Percentiles rank a stretch among this genome's conserved stretches.
Conservation (phyloP, 2,888 invertebrate genomes). For the Leucophenga maculata region DNA sequence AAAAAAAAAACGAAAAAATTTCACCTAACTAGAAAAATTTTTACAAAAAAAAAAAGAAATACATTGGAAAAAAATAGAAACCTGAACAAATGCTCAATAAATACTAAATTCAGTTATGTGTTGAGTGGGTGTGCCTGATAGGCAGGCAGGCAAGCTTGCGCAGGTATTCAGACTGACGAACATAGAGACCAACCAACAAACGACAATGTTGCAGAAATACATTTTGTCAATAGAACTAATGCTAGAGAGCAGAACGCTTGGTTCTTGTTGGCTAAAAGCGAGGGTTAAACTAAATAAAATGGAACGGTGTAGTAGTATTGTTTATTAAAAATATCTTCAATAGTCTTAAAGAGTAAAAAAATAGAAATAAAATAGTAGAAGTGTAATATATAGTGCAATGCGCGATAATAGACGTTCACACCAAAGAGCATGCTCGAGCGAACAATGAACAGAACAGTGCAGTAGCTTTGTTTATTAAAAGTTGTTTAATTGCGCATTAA, state of each 20-base stretch:
- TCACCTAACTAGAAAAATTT: neutral
- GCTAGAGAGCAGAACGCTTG: constrained; percentile 4
- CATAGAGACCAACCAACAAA: neutral
- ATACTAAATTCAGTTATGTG: constrained; percentile 20
- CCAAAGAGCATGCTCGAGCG: too few relatives aligned
- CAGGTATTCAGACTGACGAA: neutral
- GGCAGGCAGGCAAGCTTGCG: too few relatives aligned
- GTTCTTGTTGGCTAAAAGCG: neutral
- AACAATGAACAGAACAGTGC: too few relatives aligned
- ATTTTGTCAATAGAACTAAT: constrained; percentile 16
- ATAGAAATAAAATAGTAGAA: too few relatives aligned
- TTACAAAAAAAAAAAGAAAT: too few relatives aligned
- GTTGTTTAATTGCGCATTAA: too few relatives aligned
- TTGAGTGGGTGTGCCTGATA: neutral
- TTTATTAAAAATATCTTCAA: neutral
- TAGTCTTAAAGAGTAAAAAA: too few relatives aligned
- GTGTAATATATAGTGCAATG: too few relatives aligned
- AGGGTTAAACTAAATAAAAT: too few relatives aligned
- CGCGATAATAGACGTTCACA: too few relatives aligned
- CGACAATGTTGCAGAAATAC: constrained; percentile 1
- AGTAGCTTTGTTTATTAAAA: too few relatives aligned
- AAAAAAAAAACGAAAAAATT: neutral
- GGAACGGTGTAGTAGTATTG: neutral
- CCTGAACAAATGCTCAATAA: constrained; percentile 4
- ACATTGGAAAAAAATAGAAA: constrained; percentile 3